These are phyloP conservation scores for Columba livia DNA, from an alignment of 2,113 vertebrate species.

Conservation along the genomic window DNA sequence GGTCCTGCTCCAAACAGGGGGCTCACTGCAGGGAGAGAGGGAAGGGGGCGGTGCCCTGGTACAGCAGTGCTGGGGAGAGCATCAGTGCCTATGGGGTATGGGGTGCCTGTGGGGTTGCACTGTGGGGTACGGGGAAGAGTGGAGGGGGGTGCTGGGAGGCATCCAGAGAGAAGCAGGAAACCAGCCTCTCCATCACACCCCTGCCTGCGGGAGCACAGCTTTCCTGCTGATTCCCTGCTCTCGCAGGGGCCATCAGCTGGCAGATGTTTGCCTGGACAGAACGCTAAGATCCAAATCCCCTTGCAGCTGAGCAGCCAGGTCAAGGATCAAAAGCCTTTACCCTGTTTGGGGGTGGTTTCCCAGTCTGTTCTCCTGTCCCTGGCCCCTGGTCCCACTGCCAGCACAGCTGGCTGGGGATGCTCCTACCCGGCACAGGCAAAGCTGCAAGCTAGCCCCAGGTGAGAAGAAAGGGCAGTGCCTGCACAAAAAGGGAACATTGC, in stretches of 20 bases:
- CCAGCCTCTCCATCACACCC: not conserved
- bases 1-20: accelerated
- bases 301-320: not conserved
- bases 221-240: conserved; percentile 47
- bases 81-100: not conserved
- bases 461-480: not conserved
- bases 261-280: conserved; percentile 51
- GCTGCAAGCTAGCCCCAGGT: not conserved
- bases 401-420: not conserved
- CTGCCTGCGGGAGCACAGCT: not conserved
- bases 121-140: not conserved
- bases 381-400: accelerated
- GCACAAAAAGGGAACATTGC: accelerated
- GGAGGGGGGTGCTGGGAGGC: not conserved
- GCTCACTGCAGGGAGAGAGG: accelerated
- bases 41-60: not conserved
- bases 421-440: accelerated
- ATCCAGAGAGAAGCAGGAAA: conserved; percentile 50
- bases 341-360: too few species aligned
- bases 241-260: not conserved
- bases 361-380: not conserved
- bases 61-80: accelerated
- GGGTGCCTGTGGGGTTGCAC: not conserved
- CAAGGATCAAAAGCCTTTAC: not conserved
- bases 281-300: not conserved